Evolutionary conservation across 2,113 vertebrate genomes (phyloP), one percentile per base, ranked within the genome.

Genomic region (Trichechus manatus): DNA sequence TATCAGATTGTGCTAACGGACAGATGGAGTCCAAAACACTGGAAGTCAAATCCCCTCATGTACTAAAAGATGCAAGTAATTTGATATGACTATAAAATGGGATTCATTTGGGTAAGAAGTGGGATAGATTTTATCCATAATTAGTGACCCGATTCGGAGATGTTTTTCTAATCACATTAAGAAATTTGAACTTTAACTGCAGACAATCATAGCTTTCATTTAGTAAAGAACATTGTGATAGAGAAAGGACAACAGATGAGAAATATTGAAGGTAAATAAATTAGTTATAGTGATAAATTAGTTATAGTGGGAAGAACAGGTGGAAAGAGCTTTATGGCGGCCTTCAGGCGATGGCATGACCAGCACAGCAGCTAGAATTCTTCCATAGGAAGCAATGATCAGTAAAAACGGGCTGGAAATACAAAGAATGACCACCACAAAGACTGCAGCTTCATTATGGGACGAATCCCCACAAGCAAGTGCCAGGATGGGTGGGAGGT

Each of bases 231-330:
- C 22, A 61, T 4, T 61, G 0, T 63, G 33, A 33, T 53, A 42
- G 13, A 63, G 53, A 85, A 78, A 50, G 6, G 3, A 31, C 36
- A 44, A 36, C 9, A 83, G n/a, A 42, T 19, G 42, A 50, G 50
- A 59, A 44, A 8, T n/a, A 10, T 17, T 22, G 2, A 25, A 33
- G 29, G 31, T 25, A 75, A 29, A 79, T 2, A n/a, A 63, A 47
- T 50, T 36, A 82, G 9, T 47, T 77, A 27, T 5, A 6, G 0
- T 27, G 47, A 59, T 68, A 14, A n/a, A n/a, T n/a, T n/a, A n/a
- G n/a, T n/a, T n/a, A n/a, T n/a, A n/a, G n/a, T 97, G 93, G 14
- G 95, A 97, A 20, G 95, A 97, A 29, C 93, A 97, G 9, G 96
- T 97, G 17, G 95, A 56, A 56, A 56, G 53, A 56, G 53, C 53